Base-by-base conservation (phyloP, 2,797 vertebrate species). In the Poeciliopsis presidionis region DNA sequence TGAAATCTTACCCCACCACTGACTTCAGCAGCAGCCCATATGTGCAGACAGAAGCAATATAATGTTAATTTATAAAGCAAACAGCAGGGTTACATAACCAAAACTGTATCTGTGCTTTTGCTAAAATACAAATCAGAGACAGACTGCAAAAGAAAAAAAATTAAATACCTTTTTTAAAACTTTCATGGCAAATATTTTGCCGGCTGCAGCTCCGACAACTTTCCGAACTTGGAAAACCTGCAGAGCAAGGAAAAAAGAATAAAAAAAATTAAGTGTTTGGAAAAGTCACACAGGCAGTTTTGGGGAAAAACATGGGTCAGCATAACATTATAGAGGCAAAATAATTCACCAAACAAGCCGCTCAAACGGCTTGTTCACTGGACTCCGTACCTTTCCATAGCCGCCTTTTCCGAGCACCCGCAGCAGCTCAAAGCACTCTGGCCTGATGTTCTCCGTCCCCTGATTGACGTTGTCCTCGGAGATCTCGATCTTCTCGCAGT, bases 131-230 rank as follows among this genome's bases (percentile, higher is more conserved):
- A 80, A 49, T 41, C 5, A 47, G 39, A 1, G 61, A 0, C 0
- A 22, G 8, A 20, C 1, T 41, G 2, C 16, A 30, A 18, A 33
- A 36, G n/a, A 20, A 25, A 53, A 53, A 36, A 53, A 41, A 22
- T 12, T 22, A 78, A 93, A 51, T 96, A 99, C 98, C 98, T 99
- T 99, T 96, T 99, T 99, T 93, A 99, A 96, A 91, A 99, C 98
- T 94, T 99, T 99, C 98, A 99, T 99, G 83, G 98, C 98, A 97
- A 99, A 99, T 95, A 99, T 99, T 91, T 98, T 99, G 88, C 98
- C 97, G 0, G 97, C 94, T 84, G 96, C 97, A 53, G 97, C 97
- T 87, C 98, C 98, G 0, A 96, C 94, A 78, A 99, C 97, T 96
- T 99, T 99, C 74, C 97, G 95, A 77, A 99, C 98, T 96, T 99